Conservation (phyloP, 2,797 vertebrate species). For the Triplophysa bombifrons region DNA sequence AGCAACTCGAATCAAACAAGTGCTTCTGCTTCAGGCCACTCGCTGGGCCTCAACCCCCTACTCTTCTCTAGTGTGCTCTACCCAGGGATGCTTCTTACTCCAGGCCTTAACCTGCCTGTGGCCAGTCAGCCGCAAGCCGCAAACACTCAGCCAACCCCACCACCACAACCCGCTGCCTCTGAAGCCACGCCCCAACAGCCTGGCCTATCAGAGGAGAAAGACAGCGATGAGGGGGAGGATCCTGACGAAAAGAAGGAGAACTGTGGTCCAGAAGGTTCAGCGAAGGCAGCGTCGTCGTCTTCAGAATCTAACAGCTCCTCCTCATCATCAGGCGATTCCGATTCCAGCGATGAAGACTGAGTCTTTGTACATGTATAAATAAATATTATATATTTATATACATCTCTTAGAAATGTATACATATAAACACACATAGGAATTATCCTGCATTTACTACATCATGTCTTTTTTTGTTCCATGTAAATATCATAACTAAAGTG, state of each 20-base stretch:
- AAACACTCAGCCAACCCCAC: slow-evolving; percentile 79
- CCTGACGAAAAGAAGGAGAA: slow-evolving; percentile 88
- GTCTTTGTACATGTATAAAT: slow-evolving; percentile 73
- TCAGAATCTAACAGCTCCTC: slow-evolving; percentile 90
- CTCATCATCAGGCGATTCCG: slow-evolving; percentile 87
- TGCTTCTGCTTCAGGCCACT: slow-evolving; percentile 81
- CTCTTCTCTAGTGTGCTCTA: slow-evolving; percentile 98
- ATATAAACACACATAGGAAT: slow-evolving; percentile 77
- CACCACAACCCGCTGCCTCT: slow-evolving; percentile 70
- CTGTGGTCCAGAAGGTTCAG: slow-evolving; percentile 94
- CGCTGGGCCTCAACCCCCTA: slow-evolving; percentile 93
- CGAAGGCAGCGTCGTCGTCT: slow-evolving; percentile 91
- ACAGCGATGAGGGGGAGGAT: slow-evolving; percentile 80
- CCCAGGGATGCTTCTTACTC: slow-evolving; percentile 99
- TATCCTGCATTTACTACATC: slow-evolving; percentile 80
- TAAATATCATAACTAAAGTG: slow-evolving; percentile 92
- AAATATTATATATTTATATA: slow-evolving; percentile 84
- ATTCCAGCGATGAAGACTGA: slow-evolving; percentile 97
- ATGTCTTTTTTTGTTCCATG: slow-evolving; percentile 81
- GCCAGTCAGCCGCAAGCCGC: slow-evolving; percentile 87
- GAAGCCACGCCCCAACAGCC: slow-evolving; percentile 75
- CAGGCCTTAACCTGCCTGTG: slow-evolving; percentile 99
- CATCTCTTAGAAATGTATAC: slow-evolving; percentile 74
- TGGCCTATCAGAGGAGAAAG: slow-evolving; percentile 70
- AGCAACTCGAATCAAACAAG: slow-evolving; percentile 78